Conservation (phyloP, 2,888 invertebrate genomes). For the Diarsia rubi region DNA sequence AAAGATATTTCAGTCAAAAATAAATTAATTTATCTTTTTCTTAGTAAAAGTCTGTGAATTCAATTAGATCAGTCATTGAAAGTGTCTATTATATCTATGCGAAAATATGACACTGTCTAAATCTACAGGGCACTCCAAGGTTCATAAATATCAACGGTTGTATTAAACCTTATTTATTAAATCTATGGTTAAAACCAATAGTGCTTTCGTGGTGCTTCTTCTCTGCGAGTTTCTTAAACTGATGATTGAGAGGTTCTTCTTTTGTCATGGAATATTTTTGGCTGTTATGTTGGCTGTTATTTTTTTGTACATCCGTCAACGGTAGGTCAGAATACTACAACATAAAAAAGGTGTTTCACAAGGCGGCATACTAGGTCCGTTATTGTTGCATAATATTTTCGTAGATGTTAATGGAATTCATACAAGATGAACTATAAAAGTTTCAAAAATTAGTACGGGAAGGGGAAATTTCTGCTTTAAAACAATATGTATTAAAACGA, state of each 20-base stretch:
- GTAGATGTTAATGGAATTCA: not conserved
- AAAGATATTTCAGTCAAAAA: conserved; percentile 5
- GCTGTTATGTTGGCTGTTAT: not conserved
- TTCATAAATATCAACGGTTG: no score
- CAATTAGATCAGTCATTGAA: not conserved
- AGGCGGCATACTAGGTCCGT: not conserved
- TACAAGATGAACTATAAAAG: not conserved
- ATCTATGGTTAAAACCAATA: no score
- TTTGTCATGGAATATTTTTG: not conserved
- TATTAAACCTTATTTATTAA: no score
- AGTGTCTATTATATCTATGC: no score
- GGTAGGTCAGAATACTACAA: not conserved
- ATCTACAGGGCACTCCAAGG: not conserved
- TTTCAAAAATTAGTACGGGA: not conserved
- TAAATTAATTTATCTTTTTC: not conserved
- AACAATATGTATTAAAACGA: not conserved
- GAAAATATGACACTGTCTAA: not conserved
- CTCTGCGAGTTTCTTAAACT: not conserved
- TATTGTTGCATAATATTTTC: not conserved
- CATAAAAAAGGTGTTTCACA: not conserved
- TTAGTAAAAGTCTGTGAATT: not conserved
- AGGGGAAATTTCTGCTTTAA: not conserved
- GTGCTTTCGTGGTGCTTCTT: not conserved
- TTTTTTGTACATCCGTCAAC: not conserved
- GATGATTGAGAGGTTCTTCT: not conserved